Evolutionary conservation across 2,113 vertebrate genomes (phyloP).

Genomic region (Cichladusa arquata): DNA sequence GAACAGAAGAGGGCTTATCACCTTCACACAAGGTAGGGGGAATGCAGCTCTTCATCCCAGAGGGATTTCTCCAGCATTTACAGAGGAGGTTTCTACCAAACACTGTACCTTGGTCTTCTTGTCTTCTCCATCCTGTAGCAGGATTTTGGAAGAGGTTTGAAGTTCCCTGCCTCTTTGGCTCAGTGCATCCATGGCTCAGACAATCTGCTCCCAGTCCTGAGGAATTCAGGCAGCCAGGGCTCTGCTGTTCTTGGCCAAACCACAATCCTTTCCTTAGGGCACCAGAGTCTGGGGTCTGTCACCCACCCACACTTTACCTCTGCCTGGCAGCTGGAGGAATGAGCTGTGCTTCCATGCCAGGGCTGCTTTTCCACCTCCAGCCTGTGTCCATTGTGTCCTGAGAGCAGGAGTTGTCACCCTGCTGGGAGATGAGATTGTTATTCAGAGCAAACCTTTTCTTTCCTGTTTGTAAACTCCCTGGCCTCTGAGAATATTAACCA

Average conservation of each 20-base stretch:
- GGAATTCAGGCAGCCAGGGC: neutral
- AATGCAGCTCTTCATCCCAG: neutral
- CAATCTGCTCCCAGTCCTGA: neutral
- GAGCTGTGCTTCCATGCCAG: neutral
- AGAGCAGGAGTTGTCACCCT: neutral
- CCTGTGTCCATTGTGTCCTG: accelerated
- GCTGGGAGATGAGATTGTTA: neutral
- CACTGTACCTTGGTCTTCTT: neutral
- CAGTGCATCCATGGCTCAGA: neutral
- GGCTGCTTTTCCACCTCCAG: neutral
- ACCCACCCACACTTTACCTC: accelerated
- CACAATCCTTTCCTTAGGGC: neutral
- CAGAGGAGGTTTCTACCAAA: neutral
- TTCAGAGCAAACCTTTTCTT: neutral
- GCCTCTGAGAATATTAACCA: neutral
- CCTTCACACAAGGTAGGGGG: neutral
- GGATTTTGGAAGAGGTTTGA: neutral
- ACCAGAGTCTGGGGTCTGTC: neutral
- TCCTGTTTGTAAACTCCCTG: neutral
- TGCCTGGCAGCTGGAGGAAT: neutral
- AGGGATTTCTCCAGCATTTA: neutral
- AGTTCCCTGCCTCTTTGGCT: neutral
- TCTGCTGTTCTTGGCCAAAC: neutral
- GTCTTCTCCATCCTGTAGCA: neutral
- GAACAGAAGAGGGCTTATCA: slow-evolving; percentile 4